Conservation (phyloP, 2,797 vertebrate species). For the Euphonia xanthogaster region DNA sequence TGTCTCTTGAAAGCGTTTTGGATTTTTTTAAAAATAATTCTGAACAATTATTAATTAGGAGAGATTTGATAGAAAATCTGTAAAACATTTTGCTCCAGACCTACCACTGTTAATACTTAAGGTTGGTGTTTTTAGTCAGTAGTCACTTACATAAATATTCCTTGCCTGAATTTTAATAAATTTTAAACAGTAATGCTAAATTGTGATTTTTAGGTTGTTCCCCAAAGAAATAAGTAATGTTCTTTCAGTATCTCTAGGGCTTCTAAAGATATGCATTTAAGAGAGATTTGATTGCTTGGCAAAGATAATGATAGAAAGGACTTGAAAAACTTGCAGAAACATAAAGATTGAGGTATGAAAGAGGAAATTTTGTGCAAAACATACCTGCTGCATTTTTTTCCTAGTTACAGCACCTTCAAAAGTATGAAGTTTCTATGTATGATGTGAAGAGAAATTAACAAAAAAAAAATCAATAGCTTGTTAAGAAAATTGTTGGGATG, state of each 20-base stretch:
- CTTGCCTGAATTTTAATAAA: not conserved
- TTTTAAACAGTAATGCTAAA: not conserved
- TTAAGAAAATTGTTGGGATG: slow-evolving; percentile 23
- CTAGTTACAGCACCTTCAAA: not conserved
- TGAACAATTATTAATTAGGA: not conserved
- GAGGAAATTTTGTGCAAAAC: not conserved
- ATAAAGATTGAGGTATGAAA: not conserved
- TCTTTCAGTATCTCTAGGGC: not conserved
- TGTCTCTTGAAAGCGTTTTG: not conserved
- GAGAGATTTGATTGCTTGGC: not conserved
- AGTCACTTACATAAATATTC: not conserved
- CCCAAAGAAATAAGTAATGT: not conserved
- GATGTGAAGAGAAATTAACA: not conserved
- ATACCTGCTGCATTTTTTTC: not conserved
- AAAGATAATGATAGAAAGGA: not conserved
- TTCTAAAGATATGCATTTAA: not conserved
- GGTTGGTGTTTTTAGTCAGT: not conserved
- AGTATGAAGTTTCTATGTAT: not conserved
- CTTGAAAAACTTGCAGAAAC: not conserved
- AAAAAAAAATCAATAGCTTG: not conserved
- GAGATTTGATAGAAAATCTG: not conserved
- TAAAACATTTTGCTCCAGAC: not conserved
- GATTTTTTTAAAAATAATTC: not conserved
- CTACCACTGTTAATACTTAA: not conserved
- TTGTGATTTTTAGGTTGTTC: not conserved